Evolutionary conservation across 1,140 invertebrate genomes (phyloP).

Genomic region (Anthonomus grandis): DNA sequence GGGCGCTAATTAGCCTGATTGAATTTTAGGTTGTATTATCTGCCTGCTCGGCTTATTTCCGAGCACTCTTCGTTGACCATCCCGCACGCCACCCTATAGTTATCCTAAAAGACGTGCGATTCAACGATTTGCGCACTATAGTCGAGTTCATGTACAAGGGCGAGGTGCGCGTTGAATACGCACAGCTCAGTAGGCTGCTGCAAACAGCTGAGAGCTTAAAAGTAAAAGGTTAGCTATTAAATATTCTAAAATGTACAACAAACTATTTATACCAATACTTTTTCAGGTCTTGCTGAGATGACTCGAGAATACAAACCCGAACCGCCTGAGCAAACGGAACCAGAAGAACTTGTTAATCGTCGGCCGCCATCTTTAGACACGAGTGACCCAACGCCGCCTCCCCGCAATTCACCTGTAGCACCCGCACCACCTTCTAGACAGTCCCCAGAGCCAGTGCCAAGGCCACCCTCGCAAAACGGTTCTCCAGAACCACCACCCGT

Average conservation of each 20-base stretch:
- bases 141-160: constrained; percentile 97
- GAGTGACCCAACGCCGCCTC: constrained; percentile 23
- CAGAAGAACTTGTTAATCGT: constrained; percentile 43
- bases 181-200: constrained; percentile 83
- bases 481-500: constrained; percentile 24
- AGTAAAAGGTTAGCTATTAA: constrained; percentile 64
- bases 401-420: constrained; percentile 28
- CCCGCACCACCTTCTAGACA: constrained; percentile 20
- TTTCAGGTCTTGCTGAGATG: constrained; percentile 80
- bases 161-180: constrained; percentile 91
- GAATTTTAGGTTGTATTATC: constrained; percentile 74
- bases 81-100: constrained; percentile 89
- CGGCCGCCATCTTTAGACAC: constrained; percentile 26
- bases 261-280: not conserved
- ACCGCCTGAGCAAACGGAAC: constrained; percentile 45
- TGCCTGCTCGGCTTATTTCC: constrained; percentile 93
- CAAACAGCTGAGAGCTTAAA: constrained; percentile 92
- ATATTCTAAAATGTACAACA: not conserved
- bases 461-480: constrained; percentile 22
- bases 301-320: constrained; percentile 53
- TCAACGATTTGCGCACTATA: constrained; percentile 82
- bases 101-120: constrained; percentile 89
- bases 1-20: too few relatives aligned
- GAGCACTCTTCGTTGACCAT: constrained; percentile 83
- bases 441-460: constrained; percentile 35